Evolutionary conservation across 2,113 vertebrate genomes (phyloP).

Genomic region (Scophthalmus maximus): DNA sequence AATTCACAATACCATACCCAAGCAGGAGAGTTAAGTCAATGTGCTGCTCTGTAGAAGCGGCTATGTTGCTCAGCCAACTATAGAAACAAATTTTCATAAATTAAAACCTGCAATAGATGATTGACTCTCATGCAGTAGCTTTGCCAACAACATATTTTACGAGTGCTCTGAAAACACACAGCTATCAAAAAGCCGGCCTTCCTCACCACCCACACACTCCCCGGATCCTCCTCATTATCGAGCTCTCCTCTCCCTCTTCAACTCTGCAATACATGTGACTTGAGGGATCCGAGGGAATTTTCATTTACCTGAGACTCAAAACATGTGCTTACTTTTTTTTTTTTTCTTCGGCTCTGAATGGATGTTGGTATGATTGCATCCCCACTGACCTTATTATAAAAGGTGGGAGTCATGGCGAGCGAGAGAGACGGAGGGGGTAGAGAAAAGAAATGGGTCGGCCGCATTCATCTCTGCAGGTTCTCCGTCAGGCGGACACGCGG

Average conservation of each 20-base stretch:
- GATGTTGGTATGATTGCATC: conserved; percentile 71
- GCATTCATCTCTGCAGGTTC: conserved; percentile 65
- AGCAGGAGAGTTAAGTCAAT: too few species aligned
- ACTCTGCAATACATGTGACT: conserved; percentile 10
- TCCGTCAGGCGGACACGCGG: conserved; percentile 61
- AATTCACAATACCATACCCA: too few species aligned
- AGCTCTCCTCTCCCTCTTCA: conserved; percentile 6
- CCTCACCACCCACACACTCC: conserved; percentile 16
- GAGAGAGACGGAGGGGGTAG: conserved; percentile 23
- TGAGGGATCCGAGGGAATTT: conserved; percentile 36
- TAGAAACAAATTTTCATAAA: background rate
- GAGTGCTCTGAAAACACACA: conserved; percentile 29
- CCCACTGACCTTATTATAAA: conserved; percentile 79
- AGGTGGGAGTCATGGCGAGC: conserved; percentile 40
- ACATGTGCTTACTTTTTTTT: conserved; percentile 31
- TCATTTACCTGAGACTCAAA: conserved; percentile 66
- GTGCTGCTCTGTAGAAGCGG: too few species aligned
- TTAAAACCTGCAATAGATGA: background rate
- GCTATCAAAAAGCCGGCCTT: conserved; percentile 13
- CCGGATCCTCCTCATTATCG: conserved; percentile 42
- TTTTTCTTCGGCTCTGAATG: conserved; percentile 44
- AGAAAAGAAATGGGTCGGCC: conserved; percentile 56
- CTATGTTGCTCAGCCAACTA: background rate
- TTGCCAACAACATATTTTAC: conserved; percentile 42
- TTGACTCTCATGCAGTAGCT: background rate